Evolutionary conservation across 2,113 vertebrate genomes (phyloP).

Genomic region (Manacus vitellinus): DNA sequence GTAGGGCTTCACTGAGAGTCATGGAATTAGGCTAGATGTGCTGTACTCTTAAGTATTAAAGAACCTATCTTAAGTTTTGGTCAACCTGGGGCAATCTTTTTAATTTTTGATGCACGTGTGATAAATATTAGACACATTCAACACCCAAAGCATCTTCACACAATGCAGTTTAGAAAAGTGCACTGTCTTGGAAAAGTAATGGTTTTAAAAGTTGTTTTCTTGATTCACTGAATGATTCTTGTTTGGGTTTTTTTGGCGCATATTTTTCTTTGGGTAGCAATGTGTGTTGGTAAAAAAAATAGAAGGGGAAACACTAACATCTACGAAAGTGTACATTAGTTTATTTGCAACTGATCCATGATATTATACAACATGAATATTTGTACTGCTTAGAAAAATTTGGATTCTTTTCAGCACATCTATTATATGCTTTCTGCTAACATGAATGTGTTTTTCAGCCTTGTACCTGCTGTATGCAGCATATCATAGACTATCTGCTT

Average conservation of each 20-base stretch:
- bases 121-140: not conserved
- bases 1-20: not conserved
- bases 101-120: not conserved
- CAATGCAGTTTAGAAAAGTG: not conserved
- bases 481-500: not conserved
- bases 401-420: not conserved
- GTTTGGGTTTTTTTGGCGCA: not conserved
- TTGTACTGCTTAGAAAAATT: not conserved
- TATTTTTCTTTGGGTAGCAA: not conserved
- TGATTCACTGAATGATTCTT: not conserved
- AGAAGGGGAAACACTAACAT: not conserved
- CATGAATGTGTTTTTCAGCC: not conserved
- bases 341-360: not conserved
- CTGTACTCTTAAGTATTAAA: not conserved
- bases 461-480: not conserved
- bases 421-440: not conserved
- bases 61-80: not conserved
- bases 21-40: not conserved
- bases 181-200: not conserved
- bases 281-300: not conserved
- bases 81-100: not conserved
- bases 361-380: not conserved
- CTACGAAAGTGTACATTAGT: not conserved
- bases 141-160: not conserved
- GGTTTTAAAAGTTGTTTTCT: not conserved